phyloP scores from a whole-genome alignment of 2,888 invertebrate species.

The Cheilosia pagana region DNA sequence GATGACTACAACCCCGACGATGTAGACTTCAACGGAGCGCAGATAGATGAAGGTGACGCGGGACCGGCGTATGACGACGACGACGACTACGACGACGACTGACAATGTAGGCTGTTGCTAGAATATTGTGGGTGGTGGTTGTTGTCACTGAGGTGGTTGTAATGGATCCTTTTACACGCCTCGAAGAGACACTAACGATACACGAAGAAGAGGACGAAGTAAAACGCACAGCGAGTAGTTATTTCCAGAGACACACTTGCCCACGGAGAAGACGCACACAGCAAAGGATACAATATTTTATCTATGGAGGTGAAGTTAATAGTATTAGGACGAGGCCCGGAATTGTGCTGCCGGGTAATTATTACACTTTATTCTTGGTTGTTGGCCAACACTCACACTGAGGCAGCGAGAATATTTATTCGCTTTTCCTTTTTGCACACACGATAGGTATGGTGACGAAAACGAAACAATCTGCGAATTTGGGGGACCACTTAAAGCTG shows the following conservation, averaged over 20 bases:
- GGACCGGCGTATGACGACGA: too few species aligned
- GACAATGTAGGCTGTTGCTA: conserved; percentile 5
- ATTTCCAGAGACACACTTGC: conserved; percentile 8
- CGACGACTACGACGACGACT: conserved; percentile 6
- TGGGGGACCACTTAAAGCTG: conserved; percentile 19
- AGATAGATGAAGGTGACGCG: conserved; percentile 28
- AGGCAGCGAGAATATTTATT: conserved; percentile 1
- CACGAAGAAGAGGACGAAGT: conserved; percentile 11
- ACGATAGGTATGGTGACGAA: background rate
- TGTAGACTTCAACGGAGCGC: conserved; percentile 14
- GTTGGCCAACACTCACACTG: conserved; percentile 6
- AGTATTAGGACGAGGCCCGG: conserved; percentile 28
- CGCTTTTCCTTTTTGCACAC: conserved; percentile 21
- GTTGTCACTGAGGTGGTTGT: conserved; percentile 42
- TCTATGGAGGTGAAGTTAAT: conserved; percentile 46
- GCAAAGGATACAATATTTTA: conserved; percentile 55
- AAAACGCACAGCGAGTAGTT: background rate
- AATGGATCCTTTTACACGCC: conserved; percentile 59
- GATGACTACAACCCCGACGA: conserved; percentile 33
- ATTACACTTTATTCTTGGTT: conserved; percentile 41
- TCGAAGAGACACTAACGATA: conserved; percentile 3
- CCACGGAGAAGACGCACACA: background rate
- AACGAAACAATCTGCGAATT: conserved; percentile 2
- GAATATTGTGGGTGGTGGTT: conserved; percentile 56
- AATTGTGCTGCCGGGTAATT: conserved; percentile 37